phyloP scores from a whole-genome alignment of 1,140 invertebrate genomes.

The Stegodyphus dumicola region DNA sequence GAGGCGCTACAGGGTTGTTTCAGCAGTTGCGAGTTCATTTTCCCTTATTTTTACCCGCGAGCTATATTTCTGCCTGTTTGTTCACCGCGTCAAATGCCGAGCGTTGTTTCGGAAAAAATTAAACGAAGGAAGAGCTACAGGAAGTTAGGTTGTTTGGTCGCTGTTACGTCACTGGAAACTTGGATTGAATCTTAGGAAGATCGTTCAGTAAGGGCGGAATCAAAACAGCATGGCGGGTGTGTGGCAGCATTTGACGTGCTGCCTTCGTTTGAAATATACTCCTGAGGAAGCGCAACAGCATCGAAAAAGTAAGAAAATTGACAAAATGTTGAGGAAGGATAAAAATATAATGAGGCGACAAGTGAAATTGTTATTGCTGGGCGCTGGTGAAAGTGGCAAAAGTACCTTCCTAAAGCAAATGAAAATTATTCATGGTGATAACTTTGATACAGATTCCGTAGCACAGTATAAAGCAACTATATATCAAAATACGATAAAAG shows the following conservation, averaged over 20 bases:
- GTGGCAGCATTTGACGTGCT: conserved; percentile 37
- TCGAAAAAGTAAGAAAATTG: conserved; percentile 81
- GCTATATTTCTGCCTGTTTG: too few relatives aligned
- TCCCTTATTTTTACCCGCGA: too few relatives aligned
- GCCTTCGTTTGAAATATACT: conserved; percentile 42
- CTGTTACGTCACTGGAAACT: not conserved
- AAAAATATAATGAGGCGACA: conserved; percentile 74
- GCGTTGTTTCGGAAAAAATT: too few relatives aligned
- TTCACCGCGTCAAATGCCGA: too few relatives aligned
- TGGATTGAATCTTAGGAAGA: not conserved
- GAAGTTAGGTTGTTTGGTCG: too few relatives aligned
- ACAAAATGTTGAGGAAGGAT: conserved; percentile 80
- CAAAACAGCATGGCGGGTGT: conserved; percentile 43
- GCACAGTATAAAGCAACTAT: conserved; percentile 88
- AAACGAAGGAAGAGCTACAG: too few relatives aligned
- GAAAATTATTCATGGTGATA: conserved; percentile 96
- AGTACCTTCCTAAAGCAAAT: conserved; percentile 99
- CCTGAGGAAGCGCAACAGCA: conserved; percentile 44
- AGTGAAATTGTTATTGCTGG: conserved; percentile 85
- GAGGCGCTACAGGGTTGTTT: too few relatives aligned
- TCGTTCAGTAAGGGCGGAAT: conserved; percentile 8
- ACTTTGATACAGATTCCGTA: conserved; percentile 83
- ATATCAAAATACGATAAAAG: conserved; percentile 93
- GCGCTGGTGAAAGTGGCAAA: conserved; percentile 94
- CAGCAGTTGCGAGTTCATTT: too few relatives aligned